phyloP scores from a whole-genome alignment of 2,113 vertebrate species.

The Patagioenas fasciata region DNA sequence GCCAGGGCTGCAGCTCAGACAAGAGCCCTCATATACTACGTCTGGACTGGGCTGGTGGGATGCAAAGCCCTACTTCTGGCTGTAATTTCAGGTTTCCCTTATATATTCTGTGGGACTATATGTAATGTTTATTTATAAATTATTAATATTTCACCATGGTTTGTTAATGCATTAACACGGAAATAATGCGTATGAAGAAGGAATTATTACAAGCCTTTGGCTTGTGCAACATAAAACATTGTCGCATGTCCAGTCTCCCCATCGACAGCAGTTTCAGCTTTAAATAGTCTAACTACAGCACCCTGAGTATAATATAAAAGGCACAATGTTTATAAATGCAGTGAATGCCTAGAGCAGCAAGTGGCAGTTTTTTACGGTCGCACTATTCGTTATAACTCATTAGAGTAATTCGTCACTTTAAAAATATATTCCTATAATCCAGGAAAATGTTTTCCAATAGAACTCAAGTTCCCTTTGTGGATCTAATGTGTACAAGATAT shows the following conservation, averaged over 20 bases:
- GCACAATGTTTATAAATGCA: background rate
- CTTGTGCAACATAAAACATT: background rate
- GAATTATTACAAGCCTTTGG: background rate
- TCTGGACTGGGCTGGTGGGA: background rate
- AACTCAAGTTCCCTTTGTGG: background rate
- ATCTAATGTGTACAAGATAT: background rate
- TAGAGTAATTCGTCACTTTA: background rate
- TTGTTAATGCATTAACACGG: background rate
- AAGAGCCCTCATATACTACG: background rate
- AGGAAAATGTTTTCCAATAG: background rate
- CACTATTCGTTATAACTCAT: background rate
- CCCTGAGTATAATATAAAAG: background rate
- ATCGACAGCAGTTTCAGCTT: conserved; percentile 7
- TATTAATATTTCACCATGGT: background rate
- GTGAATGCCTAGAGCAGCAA: background rate
- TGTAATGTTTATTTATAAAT: conserved; percentile 29
- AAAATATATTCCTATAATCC: background rate
- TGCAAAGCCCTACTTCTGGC: background rate
- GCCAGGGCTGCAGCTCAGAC: background rate
- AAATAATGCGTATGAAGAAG: background rate
- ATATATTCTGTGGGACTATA: conserved; percentile 2
- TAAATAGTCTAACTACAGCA: background rate
- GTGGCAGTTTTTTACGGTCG: background rate
- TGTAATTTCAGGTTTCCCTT: background rate
- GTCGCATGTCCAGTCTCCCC: background rate